Base-by-base conservation (phyloP, 2,113 vertebrate genomes). In the Antechinus stuartii region DNA sequence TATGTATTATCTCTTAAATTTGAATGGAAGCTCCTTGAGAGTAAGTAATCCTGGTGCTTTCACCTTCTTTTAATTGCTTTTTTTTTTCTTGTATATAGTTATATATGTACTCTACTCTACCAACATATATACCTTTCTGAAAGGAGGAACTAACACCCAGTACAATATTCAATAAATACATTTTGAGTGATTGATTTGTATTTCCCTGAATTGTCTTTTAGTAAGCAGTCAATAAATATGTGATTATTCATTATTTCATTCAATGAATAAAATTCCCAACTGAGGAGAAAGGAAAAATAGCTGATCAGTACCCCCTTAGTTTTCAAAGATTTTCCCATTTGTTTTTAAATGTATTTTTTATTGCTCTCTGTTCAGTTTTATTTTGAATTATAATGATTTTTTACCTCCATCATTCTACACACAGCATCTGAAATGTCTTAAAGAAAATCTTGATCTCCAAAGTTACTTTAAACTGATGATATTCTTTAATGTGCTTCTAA, bases 401-500 rank as follows among this genome's bases (percentile, higher is more conserved):
- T 84, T 84, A 35, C 35, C 19, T 16, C 50, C 49, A 24, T 94
- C 56, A 84, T 76, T 49, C 9, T 91, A 91, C 22, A 24, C 89
- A 24, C 50, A 47, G 47, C 47, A 93, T 54, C 30, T 68, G 50
- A 91, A 94, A 93, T 42, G 49, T 92, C 8, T 7, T 95, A 94
- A 89, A 95, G 2, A 46, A 96, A 94, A 25, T 93, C 42, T 91
- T 96, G 95, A 97, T 92, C 96, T 14, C 92, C 55, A 96, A 94
- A 84, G 91, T 90, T 97, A 92, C 95, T 96, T 95, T 68, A 95
- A 68, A 92, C 94, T 52, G 27, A 92, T 35, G 68, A 35, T 55
- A 92, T 97, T 92, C 76, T 95, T 96, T 97, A 96, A 93, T 98
- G 96, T 94, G 91, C 56, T 94, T 84, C 68, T 94, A 56, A 2